These are phyloP conservation scores for Gobius niger DNA, from an alignment of 2,113 vertebrate genomes.

Conservation along the genomic window DNA sequence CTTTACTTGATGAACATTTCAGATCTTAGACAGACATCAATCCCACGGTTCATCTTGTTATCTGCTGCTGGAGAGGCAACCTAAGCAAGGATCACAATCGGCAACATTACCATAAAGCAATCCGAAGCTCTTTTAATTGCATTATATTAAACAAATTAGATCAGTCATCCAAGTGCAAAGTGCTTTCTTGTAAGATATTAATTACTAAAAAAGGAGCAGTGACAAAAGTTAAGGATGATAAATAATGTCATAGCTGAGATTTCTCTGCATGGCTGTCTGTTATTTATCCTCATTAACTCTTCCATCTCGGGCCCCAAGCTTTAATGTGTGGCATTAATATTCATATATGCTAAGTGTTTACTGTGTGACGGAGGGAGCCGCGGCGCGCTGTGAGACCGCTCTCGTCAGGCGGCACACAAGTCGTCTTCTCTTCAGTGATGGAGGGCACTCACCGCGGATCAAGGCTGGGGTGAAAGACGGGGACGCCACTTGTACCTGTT, in stretches of 20 bases:
- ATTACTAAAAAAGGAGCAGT: conserved; percentile 75
- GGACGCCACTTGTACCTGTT: conserved; percentile 44
- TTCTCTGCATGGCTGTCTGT: conserved; percentile 67
- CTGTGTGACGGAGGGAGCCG: conserved; percentile 65
- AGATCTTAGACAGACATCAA: conserved; percentile 68
- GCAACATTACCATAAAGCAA: conserved; percentile 73
- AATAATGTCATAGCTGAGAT: conserved; percentile 73
- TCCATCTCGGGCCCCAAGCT: conserved; percentile 64
- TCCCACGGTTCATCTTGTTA: conserved; percentile 65
- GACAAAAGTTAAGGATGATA: conserved; percentile 80
- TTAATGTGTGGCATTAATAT: conserved; percentile 78
- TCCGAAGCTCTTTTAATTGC: conserved; percentile 74
- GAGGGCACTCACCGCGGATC: conserved; percentile 46
- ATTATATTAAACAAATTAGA: conserved; percentile 80
- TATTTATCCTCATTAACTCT: conserved; percentile 81
- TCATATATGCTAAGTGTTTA: conserved; percentile 78
- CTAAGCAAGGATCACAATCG: conserved; percentile 61
- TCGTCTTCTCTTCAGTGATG: conserved; percentile 43
- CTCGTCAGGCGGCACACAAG: conserved; percentile 58
- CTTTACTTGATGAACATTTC: conserved; percentile 50
- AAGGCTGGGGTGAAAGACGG: conserved; percentile 22
- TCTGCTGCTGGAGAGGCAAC: conserved; percentile 54
- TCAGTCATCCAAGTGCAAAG: conserved; percentile 75
- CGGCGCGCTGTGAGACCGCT: conserved; percentile 54
- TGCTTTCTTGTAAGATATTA: conserved; percentile 77